These are phyloP conservation scores for Pelmatolapia mariae DNA, from an alignment of 2,113 vertebrate species.

Conservation along the genomic window DNA sequence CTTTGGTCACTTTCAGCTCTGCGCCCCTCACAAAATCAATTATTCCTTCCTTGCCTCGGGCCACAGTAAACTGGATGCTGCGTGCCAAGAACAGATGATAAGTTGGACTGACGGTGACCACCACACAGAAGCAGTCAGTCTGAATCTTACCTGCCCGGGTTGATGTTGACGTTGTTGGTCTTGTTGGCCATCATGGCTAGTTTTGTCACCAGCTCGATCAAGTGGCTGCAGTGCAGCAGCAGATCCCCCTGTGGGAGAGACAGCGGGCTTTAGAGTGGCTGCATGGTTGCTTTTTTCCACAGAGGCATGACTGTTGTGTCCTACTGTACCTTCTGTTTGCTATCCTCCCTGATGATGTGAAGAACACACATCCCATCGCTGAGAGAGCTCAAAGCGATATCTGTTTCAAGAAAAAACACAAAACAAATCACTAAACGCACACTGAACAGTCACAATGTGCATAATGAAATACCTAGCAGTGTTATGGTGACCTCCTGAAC, in stretches of 20 bases:
- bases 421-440: neutral
- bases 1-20: conserved; percentile 88
- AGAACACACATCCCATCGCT: conserved; percentile 91
- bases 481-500: neutral
- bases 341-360: conserved; percentile 86
- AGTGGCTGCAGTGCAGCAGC: conserved; percentile 89
- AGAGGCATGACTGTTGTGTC: neutral
- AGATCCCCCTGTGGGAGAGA: conserved; percentile 79
- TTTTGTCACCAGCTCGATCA: conserved; percentile 92
- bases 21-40: conserved; percentile 89
- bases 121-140: neutral
- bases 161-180: conserved; percentile 83
- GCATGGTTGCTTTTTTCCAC: neutral
- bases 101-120: neutral
- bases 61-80: conserved; percentile 87
- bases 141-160: conserved; percentile 85
- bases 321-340: conserved; percentile 87
- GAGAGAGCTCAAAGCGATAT: conserved; percentile 90
- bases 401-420: conserved; percentile 57
- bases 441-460: neutral
- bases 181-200: conserved; percentile 81
- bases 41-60: conserved; percentile 86
- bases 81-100: neutral
- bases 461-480: neutral
- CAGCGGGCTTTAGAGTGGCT: neutral